phyloP scores from a whole-genome alignment of 1,140 invertebrate genomes.

The Diabrotica undecimpunctata region DNA sequence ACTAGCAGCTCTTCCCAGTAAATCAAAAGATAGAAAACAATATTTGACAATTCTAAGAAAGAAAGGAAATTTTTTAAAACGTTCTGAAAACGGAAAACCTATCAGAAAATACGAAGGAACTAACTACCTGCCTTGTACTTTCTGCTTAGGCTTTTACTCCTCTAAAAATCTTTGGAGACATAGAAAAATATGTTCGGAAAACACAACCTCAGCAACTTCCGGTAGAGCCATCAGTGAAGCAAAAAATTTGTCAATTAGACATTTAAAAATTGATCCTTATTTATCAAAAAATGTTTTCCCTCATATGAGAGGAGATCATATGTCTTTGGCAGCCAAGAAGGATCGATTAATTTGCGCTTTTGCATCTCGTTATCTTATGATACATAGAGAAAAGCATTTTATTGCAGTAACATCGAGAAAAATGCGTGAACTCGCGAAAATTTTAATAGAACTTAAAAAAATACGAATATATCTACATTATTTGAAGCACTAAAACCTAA shows the following conservation, averaged over 20 bases:
- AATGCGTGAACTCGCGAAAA: slow-evolving; percentile 22
- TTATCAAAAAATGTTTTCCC: slow-evolving; percentile 21
- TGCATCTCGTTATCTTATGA: slow-evolving; percentile 37
- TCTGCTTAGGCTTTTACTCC: slow-evolving; percentile 5
- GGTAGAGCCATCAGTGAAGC: not conserved
- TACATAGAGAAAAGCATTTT: slow-evolving; percentile 8
- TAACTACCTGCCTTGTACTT: slow-evolving; percentile 6
- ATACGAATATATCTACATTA: slow-evolving; percentile 14
- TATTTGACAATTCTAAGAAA: slow-evolving; percentile 1
- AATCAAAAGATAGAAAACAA: not conserved
- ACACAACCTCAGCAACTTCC: not conserved
- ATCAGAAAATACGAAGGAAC: not conserved
- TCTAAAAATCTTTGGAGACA: slow-evolving; percentile 7
- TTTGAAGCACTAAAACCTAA: slow-evolving; percentile 18
- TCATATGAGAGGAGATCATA: slow-evolving; percentile 24
- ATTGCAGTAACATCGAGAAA: slow-evolving; percentile 13
- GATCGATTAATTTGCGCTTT: slow-evolving; percentile 37
- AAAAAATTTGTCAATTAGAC: not conserved
- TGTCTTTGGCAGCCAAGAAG: slow-evolving; percentile 30
- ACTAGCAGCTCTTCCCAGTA: not conserved
- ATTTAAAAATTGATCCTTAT: slow-evolving; percentile 8
- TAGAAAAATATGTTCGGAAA: not conserved
- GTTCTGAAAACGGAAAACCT: not conserved
- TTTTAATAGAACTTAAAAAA: slow-evolving; percentile 25
- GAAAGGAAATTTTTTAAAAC: slow-evolving; percentile 9